phyloP scores from a whole-genome alignment of 2,888 invertebrate genomes.

The Agrochola macilenta region DNA sequence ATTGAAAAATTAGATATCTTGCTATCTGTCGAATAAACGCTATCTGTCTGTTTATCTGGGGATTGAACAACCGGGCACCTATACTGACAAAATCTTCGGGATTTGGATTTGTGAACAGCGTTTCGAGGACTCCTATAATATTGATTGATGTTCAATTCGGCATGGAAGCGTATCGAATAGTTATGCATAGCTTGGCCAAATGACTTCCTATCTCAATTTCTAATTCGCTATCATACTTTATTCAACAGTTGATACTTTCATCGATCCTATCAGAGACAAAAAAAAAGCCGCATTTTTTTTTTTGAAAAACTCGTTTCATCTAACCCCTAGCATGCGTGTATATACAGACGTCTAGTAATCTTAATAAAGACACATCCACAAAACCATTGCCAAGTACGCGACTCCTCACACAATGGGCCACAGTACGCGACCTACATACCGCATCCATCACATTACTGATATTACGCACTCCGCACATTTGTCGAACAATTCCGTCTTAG shows the following conservation, averaged over 20 bases:
- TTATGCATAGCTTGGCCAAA: background rate
- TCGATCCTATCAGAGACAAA: background rate
- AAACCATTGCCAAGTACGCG: slow-evolving; percentile 3
- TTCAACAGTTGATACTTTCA: background rate
- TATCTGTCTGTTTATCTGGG: too few species aligned
- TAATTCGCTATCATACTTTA: background rate
- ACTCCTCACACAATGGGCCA: slow-evolving; percentile 23
- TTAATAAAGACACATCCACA: slow-evolving; percentile 8
- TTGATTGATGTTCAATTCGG: too few species aligned
- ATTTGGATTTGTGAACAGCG: too few species aligned
- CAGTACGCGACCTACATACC: slow-evolving; percentile 62
- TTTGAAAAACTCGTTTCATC: background rate
- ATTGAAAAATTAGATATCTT: too few species aligned
- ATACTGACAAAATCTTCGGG: too few species aligned
- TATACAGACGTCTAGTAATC: background rate
- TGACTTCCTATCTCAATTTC: background rate
- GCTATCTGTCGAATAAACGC: too few species aligned
- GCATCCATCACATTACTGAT: slow-evolving; percentile 57
- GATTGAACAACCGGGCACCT: too few species aligned
- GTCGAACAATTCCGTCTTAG: slow-evolving; percentile 71
- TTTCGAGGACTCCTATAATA: too few species aligned
- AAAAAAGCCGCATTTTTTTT: too few species aligned
- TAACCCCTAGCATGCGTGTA: background rate
- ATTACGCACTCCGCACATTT: slow-evolving; percentile 52
- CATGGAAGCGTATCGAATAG: too few species aligned